Conservation (phyloP, 2,797 vertebrate species). For the Heterohyrax brucei region DNA sequence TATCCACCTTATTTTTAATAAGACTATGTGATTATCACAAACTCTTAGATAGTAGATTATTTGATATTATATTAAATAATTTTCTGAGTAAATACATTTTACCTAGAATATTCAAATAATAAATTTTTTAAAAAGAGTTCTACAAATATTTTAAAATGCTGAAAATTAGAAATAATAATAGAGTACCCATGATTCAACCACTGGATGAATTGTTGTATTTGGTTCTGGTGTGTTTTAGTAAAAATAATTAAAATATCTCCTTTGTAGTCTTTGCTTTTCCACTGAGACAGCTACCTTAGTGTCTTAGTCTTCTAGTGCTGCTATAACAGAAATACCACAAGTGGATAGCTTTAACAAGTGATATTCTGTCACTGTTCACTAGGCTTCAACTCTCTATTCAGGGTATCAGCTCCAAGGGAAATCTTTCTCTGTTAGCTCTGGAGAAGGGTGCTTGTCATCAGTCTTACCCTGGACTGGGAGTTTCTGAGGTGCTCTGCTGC, state of each 20-base stretch:
- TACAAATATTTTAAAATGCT: not conserved
- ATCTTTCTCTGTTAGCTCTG: no score
- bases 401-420: no score
- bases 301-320: no score
- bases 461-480: no score
- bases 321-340: no score
- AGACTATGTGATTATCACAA: conserved; percentile 19
- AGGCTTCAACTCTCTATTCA: no score
- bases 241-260: conserved; percentile 11
- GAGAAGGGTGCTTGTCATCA: no score
- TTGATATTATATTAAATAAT: conserved; percentile 50
- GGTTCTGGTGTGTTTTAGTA: conserved; percentile 28
- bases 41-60: not conserved
- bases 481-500: no score
- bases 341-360: no score
- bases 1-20: conserved; percentile 28
- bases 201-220: conserved; percentile 16
- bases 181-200: not conserved
- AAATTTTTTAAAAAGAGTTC: not conserved
- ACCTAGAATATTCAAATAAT: conserved; percentile 20
- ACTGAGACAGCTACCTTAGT: not conserved
- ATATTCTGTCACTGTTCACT: no score
- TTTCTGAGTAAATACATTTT: conserved; percentile 26
- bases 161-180: not conserved
- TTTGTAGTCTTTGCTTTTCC: not conserved